Conservation (phyloP, 37 sponge, comb jelly and placozoan species). For the Crambe crambe region DNA sequence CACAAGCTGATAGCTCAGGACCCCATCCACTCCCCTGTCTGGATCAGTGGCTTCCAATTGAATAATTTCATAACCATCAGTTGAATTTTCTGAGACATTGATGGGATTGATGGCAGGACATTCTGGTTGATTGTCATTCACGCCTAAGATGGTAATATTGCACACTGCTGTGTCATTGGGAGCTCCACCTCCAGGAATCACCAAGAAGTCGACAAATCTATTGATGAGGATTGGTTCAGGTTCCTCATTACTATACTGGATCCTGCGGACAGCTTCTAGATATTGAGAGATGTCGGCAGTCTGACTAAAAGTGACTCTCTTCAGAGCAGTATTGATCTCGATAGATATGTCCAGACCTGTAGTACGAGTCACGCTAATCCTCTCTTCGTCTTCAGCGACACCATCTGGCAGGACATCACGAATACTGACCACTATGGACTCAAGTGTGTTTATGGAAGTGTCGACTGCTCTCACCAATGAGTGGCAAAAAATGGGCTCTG, state of each 20-base stretch:
- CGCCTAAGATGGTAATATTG: conserved; percentile 52
- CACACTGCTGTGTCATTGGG: conserved; percentile 50
- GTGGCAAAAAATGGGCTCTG: background rate
- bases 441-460: conserved; percentile 45
- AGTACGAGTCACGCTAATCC: background rate
- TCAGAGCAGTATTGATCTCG: conserved; percentile 60
- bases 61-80: background rate
- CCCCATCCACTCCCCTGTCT: conserved; percentile 57
- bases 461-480: conserved; percentile 41
- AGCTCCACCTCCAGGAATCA: conserved; percentile 72
- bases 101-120: conserved; percentile 6
- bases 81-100: conserved; percentile 29
- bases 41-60: conserved; percentile 46
- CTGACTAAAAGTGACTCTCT: conserved; percentile 54
- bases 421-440: conserved; percentile 56
- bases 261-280: conserved; percentile 43
- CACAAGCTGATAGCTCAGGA: conserved; percentile 16
- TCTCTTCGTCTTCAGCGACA: conserved; percentile 26
- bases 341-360: conserved; percentile 26
- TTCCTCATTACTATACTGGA: conserved; percentile 62
- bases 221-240: conserved; percentile 51
- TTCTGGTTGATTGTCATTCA: conserved; percentile 72
- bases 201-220: conserved; percentile 67
- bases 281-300: conserved; percentile 24
- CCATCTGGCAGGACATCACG: conserved; percentile 26